Conservation (phyloP, 2,888 invertebrate genomes). For the Caenorhabditis zanzibari region DNA sequence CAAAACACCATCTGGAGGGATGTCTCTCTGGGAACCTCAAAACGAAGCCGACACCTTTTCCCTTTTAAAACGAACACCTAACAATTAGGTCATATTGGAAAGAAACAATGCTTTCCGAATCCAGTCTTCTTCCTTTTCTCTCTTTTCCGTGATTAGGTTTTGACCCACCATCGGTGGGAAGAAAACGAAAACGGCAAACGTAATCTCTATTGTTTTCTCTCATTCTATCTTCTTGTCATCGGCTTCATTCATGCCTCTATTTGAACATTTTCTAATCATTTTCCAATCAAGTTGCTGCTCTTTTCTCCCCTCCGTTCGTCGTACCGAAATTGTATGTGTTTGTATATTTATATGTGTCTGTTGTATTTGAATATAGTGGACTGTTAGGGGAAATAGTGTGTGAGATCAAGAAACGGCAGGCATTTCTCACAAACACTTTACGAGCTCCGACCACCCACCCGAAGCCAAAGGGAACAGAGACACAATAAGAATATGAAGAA, state of each 20-base stretch:
- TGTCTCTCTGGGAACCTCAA: constrained; percentile 9
- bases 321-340: constrained; percentile 43
- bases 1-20: constrained; percentile 48
- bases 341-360: constrained; percentile 41
- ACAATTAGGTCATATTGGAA: constrained; percentile 58
- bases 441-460: constrained; percentile 47
- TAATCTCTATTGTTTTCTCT: constrained; percentile 51
- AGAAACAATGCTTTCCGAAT: constrained; percentile 53
- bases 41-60: constrained; percentile 28
- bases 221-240: constrained; percentile 20
- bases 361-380: constrained; percentile 42
- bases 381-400: not conserved
- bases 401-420: constrained; percentile 33
- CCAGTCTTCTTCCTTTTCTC: constrained; percentile 31
- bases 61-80: constrained; percentile 40
- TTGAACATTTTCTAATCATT: constrained; percentile 55
- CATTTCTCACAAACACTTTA: constrained; percentile 59
- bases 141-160: constrained; percentile 41
- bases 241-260: constrained; percentile 5
- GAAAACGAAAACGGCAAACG: constrained; percentile 32
- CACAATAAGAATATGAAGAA: constrained; percentile 41
- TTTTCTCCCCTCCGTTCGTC: constrained; percentile 18
- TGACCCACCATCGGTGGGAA: constrained; percentile 36
- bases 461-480: constrained; percentile 23
- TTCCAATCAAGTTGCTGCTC: constrained; percentile 52